phyloP scores from a whole-genome alignment of 2,797 vertebrate species.

The Trachops cirrhosus region DNA sequence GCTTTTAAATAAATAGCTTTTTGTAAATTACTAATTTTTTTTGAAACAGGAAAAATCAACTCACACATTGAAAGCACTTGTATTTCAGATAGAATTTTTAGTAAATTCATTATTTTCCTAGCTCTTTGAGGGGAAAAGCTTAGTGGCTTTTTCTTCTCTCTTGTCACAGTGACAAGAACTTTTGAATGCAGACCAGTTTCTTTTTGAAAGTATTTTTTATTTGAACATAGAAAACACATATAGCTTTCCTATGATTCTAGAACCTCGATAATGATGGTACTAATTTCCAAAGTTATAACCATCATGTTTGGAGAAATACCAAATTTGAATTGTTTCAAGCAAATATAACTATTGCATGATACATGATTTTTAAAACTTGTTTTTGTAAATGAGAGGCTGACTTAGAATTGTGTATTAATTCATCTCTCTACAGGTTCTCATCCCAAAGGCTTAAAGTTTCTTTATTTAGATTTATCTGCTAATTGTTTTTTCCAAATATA shows the following conservation, averaged over 20 bases:
- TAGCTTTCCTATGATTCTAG: neutral
- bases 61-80: neutral
- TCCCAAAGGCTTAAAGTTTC: neutral
- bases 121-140: neutral
- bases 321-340: constrained; percentile 1
- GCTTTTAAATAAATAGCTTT: neutral
- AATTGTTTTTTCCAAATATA: constrained; percentile 17
- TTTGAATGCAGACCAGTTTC: neutral
- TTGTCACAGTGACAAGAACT: neutral
- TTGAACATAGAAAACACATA: neutral
- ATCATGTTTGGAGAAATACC: constrained; percentile 4
- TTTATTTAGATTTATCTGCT: constrained; percentile 21
- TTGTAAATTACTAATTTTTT: constrained; percentile 17
- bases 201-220: constrained; percentile 9
- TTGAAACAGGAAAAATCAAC: neutral
- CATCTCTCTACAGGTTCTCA: neutral
- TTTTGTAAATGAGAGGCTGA: neutral
- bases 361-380: neutral
- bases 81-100: constrained; percentile 6
- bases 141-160: neutral
- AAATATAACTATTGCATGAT: neutral
- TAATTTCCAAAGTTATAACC: constrained; percentile 28
- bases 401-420: neutral
- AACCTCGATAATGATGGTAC: neutral
- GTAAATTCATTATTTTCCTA: neutral